phyloP scores from a whole-genome alignment of 2,113 vertebrate species.

The Python bivittatus region DNA sequence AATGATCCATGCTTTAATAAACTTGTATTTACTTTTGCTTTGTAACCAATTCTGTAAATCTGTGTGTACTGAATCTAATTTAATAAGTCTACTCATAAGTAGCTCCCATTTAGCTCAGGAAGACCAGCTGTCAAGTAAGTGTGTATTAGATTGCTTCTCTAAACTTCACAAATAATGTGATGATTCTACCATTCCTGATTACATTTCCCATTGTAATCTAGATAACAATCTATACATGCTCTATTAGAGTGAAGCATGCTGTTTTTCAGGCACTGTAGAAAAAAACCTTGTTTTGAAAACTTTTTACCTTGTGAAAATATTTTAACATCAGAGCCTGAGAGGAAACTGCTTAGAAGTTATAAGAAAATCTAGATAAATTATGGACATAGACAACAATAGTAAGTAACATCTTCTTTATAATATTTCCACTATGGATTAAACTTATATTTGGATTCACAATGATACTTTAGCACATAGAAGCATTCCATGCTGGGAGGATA shows the following conservation, averaged over 20 bases:
- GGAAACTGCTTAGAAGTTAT: constrained; percentile 16
- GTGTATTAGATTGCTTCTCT: not conserved
- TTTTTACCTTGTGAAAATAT: not conserved
- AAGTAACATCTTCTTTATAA: constrained; percentile 21
- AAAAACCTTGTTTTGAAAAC: not conserved
- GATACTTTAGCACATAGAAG: constrained; percentile 48
- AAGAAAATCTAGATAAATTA: constrained; percentile 13
- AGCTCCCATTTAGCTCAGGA: not conserved
- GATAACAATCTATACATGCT: not conserved
- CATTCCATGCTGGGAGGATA: constrained; percentile 40
- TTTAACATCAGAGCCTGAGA: not conserved
- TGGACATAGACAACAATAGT: constrained; percentile 13
- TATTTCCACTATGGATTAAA: constrained; percentile 21
- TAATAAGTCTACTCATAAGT: not conserved
- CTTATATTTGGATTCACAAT: constrained; percentile 39
- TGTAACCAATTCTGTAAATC: no score
- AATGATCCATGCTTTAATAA: no score
- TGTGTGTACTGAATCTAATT: no score
- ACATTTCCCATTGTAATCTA: not conserved
- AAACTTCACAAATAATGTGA: not conserved
- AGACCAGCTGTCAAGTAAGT: no score
- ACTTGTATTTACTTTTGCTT: no score
- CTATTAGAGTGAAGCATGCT: not conserved
- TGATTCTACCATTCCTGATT: no score
- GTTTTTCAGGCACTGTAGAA: not conserved